Evolutionary conservation across 2,797 vertebrate species (phyloP), one percentile per base, ranked within the genome.

Genomic region (Netta rufina): DNA sequence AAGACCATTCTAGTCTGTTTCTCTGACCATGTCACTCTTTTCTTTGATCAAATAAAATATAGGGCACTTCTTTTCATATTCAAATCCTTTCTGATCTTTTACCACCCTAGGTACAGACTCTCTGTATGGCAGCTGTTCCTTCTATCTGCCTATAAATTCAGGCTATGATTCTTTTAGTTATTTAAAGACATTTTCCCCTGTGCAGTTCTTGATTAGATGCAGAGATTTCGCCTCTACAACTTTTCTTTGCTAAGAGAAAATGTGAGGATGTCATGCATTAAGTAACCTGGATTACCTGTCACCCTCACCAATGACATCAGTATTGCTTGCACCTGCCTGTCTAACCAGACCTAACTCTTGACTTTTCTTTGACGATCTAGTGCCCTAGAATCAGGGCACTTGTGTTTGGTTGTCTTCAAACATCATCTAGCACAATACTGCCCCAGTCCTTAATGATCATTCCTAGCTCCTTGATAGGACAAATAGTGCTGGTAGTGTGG

Each of bases 41-140:
- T 32, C 41, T 80, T 87, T 89, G 53, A 83, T 77, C 49, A 45
- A 67, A 58, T 83, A 89, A 94, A 91, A 62, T 41, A 74, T 6
- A 87, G 61, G 33, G 12, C 49, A 62, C 12, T 83, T 83, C 20
- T 25, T 89, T 93, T 80, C 45, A 67, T 58, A 90, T 57, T 81
- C 15, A 80, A 27, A 87, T 75, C 72, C 22, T 70, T 95, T 87
- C 49, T 61, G 39, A 72, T 89, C 36, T 92, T 89, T 89, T 57
- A 71, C 32, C 38, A 49, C 9, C 7, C 32, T 51, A 41, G 21
- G 22, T 85, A 91, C 36, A 85, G 25, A 49, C n/a, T 74, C 14
- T 32, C 64, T 47, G 6, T 43, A 49, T 51, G 43, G 85, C 54
- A 87, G 66, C 22, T 80, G 20, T 54, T 87, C 49, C 49, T 83